Base-by-base conservation (phyloP, 1,140 invertebrate species). In the Drosophila leontia region DNA sequence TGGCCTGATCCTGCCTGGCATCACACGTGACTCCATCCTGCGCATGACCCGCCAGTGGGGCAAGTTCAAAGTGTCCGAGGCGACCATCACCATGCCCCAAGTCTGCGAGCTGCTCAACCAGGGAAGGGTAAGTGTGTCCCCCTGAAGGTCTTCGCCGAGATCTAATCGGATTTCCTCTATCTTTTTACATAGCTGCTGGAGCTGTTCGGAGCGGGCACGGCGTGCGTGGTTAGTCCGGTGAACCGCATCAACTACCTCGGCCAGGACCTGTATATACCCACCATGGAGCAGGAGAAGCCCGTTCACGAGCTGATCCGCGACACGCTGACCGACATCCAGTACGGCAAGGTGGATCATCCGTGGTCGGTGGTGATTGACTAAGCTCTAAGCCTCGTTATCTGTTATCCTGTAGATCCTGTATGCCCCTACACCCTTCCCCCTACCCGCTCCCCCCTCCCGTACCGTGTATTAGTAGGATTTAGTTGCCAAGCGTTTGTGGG, bases 151-250 rank as follows among this genome's bases (percentile, higher is more conserved):
- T 23, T 23, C 23, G 1, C 8, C 1, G 4, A 29, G 11, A 53
- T 35, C 42, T 41, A 51, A 63, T 29, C 6, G 7, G 7, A 5
- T 1, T 2, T 29, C 1, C n/a, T 9, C n/a, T 11, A 1, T 50
- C 3, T 7, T 62, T 41, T 4, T 15, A 19, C 26, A 17, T 93
- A 99, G 98, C 92, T 99, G 51, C 90, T 98, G 71, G 98, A 99
- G 94, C 94, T 99, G 83, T 99, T 99, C 94, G 98, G 98, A 47
- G 95, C 97, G 51, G 98, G 98, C 58, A 99, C 98, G 19, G 98
- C 98, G 1, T 98, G 97, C 80, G 94, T 98, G 50, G 96, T 99
- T 1, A 98, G 97, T 91, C 98, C 98, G 3, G 95, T 99, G 42
- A 96, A 96, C 34, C 94, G 94, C 35, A 97, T 99, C 58, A 94